Evolutionary conservation across 1,140 invertebrate species (phyloP).

Genomic region (Drosophila sproati): DNA sequence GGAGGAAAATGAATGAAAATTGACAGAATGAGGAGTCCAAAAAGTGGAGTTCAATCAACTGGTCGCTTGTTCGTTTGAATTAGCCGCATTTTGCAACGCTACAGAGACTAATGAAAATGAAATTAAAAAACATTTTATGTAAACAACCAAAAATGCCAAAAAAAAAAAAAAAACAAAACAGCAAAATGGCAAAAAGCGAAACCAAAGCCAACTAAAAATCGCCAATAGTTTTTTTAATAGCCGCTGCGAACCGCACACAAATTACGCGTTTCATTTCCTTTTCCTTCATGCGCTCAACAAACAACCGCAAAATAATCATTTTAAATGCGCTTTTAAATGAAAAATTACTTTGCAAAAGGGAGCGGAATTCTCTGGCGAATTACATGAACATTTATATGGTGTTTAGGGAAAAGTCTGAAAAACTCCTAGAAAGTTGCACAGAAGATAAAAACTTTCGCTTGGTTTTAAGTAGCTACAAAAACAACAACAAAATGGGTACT

Average conservation of each 20-base stretch:
- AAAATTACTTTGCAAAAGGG: conserved; percentile 52
- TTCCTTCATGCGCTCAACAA: conserved; percentile 53
- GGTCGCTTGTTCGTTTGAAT: conserved; percentile 21
- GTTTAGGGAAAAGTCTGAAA: conserved; percentile 10
- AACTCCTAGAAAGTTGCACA: conserved; percentile 12
- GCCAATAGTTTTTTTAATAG: conserved; percentile 53
- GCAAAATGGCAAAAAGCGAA: conserved; percentile 46
- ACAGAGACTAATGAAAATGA: conserved; percentile 72
- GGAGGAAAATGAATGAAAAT: conserved; percentile 50
- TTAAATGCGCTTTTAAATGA: conserved; percentile 42
- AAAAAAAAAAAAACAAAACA: conserved; percentile 44
- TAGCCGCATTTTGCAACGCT: conserved; percentile 61
- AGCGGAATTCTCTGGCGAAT: conserved; percentile 11
- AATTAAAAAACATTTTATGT: conserved; percentile 75
- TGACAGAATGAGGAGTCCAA: conserved; percentile 44
- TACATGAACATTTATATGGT: conserved; percentile 3
- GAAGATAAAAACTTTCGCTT: conserved; percentile 1
- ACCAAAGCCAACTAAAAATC: conserved; percentile 47
- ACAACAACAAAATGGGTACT: neutral
- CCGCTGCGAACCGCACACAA: conserved; percentile 62
- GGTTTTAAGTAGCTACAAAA: neutral
- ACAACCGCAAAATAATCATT: conserved; percentile 48
- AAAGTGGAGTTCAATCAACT: conserved; percentile 63
- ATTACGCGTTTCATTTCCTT: conserved; percentile 80
- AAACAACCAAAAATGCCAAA: conserved; percentile 54